These are phyloP conservation scores for Cochlearius cochlearius DNA, from an alignment of 2,113 vertebrate species.

Conservation along the genomic window DNA sequence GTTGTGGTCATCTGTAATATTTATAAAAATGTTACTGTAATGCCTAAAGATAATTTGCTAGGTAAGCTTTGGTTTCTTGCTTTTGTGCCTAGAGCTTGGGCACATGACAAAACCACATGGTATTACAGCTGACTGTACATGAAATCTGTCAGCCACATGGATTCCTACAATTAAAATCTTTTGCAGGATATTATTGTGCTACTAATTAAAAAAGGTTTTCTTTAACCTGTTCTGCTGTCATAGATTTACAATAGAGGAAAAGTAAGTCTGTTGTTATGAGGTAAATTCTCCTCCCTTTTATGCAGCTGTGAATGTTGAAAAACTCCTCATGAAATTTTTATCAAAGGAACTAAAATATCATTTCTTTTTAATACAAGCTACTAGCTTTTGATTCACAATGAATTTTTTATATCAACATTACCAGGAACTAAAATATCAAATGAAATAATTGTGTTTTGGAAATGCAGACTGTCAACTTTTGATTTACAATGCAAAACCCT, in stretches of 20 bases:
- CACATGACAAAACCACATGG: background rate
- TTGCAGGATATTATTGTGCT: background rate
- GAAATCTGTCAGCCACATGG: background rate
- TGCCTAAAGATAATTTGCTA: background rate
- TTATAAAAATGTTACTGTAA: background rate
- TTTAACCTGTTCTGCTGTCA: background rate
- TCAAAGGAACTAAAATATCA: background rate
- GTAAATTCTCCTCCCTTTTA: background rate
- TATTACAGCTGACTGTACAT: background rate
- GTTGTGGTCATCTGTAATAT: background rate
- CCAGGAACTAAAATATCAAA: background rate
- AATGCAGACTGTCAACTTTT: background rate
- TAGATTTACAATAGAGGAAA: background rate
- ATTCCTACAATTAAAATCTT: background rate
- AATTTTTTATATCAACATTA: background rate
- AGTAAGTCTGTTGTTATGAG: background rate
- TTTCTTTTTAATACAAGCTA: background rate
- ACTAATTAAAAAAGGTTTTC: background rate
- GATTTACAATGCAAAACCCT: background rate
- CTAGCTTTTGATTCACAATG: background rate
- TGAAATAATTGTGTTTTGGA: background rate
- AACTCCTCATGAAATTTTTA: background rate
- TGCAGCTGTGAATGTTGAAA: background rate
- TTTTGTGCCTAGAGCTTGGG: background rate
- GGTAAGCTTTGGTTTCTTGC: background rate